Evolutionary conservation across 2,888 invertebrate species (phyloP).

Genomic region (Melanargia galathea): DNA sequence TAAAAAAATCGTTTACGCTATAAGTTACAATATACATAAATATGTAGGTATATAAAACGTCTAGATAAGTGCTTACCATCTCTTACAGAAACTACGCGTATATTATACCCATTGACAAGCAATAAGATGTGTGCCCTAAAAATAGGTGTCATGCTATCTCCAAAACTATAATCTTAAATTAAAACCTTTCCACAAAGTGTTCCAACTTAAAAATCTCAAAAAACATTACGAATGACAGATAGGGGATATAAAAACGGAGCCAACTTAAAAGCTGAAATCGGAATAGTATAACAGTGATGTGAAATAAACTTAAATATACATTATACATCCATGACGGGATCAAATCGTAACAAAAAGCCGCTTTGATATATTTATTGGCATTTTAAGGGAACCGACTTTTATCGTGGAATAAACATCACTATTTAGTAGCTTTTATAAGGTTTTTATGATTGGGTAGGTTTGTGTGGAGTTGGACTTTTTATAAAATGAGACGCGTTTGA

Average conservation of each 20-base stretch:
- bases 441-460: slow-evolving; percentile 56
- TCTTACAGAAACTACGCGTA: no score
- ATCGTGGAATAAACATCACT: slow-evolving; percentile 71
- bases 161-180: background rate
- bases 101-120: no score
- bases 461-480: slow-evolving; percentile 49
- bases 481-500: background rate
- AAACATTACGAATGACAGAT: slow-evolving; percentile 4
- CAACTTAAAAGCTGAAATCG: slow-evolving; percentile 11
- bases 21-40: no score
- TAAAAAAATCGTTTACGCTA: no score
- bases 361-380: slow-evolving; percentile 72
- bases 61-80: no score
- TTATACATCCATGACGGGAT: slow-evolving; percentile 45
- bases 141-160: background rate
- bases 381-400: slow-evolving; percentile 67
- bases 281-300: slow-evolving; percentile 31
- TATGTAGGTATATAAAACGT: no score
- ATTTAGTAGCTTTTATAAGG: slow-evolving; percentile 74
- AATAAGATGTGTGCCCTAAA: no score
- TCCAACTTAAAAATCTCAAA: background rate
- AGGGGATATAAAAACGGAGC: background rate
- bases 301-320: slow-evolving; percentile 37
- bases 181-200: background rate
- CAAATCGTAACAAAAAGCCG: slow-evolving; percentile 48